phyloP scores from a whole-genome alignment of 1,140 invertebrate species.

The Sitophilus oryzae region DNA sequence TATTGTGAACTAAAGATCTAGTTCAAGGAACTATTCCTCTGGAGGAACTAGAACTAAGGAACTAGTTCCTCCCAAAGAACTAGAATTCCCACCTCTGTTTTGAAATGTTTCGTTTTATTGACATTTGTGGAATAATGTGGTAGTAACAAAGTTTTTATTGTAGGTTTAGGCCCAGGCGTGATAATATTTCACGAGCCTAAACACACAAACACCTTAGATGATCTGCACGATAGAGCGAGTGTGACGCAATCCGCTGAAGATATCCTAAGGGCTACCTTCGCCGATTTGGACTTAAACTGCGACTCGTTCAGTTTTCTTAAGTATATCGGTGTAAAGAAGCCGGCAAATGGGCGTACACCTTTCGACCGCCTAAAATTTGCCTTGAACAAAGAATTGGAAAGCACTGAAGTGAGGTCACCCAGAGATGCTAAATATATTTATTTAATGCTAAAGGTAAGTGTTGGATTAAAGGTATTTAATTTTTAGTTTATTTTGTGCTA shows the following conservation, averaged over 20 bases:
- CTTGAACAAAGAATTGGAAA: slow-evolving; percentile 56
- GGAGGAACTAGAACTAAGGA: no score
- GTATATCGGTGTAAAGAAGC: slow-evolving; percentile 63
- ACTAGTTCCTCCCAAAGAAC: no score
- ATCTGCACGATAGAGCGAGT: slow-evolving; percentile 47
- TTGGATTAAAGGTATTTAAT: no score
- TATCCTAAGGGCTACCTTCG: slow-evolving; percentile 58
- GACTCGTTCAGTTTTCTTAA: slow-evolving; percentile 70
- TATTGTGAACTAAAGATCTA: no score
- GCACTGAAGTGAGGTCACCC: slow-evolving; percentile 62
- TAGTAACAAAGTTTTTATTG: slow-evolving; percentile 4
- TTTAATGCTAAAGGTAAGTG: slow-evolving; percentile 58
- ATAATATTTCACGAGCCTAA: slow-evolving; percentile 78
- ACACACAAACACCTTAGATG: slow-evolving; percentile 57
- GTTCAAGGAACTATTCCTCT: no score
- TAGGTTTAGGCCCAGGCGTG: slow-evolving; percentile 60
- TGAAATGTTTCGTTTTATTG: not conserved
- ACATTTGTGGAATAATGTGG: not conserved
- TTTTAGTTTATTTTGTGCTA: no score
- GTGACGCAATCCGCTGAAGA: slow-evolving; percentile 60
- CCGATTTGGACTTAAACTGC: slow-evolving; percentile 55
- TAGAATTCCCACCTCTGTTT: no score
- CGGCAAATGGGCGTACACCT: slow-evolving; percentile 51
- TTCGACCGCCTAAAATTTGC: slow-evolving; percentile 50
- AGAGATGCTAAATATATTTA: slow-evolving; percentile 62